Evolutionary conservation across 2,888 invertebrate genomes (phyloP).

Genomic region (Ischnura elegans): DNA sequence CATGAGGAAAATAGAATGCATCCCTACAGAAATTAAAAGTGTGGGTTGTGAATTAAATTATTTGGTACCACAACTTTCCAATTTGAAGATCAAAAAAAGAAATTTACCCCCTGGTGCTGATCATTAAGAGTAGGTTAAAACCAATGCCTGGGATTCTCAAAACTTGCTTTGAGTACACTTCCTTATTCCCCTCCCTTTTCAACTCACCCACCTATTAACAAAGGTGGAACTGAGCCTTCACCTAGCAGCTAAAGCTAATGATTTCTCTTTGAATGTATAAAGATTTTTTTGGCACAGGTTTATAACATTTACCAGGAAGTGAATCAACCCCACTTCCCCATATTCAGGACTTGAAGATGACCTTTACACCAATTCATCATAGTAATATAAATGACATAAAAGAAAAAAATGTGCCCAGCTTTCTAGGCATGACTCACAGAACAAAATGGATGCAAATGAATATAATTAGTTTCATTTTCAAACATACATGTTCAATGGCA

Average conservation of each 20-base stretch:
- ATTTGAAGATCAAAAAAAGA: neutral
- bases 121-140: no score
- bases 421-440: neutral
- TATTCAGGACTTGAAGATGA: neutral
- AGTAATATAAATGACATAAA: neutral
- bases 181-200: no score
- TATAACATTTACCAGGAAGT: neutral
- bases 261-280: neutral
- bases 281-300: constrained; percentile 44
- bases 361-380: neutral
- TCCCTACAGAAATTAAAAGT: neutral
- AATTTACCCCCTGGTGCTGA: no score
- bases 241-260: neutral
- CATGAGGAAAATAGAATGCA: neutral
- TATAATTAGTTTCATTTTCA: neutral
- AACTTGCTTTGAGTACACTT: no score
- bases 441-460: neutral
- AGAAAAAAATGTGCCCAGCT: neutral
- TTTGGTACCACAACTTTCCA: neutral
- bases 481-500: neutral
- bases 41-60: neutral
- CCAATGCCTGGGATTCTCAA: no score
- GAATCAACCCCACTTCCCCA: neutral
- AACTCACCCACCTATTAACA: no score
- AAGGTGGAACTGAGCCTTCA: no score